phyloP scores from a whole-genome alignment of 2,113 vertebrate species.

The Brachypodius melanocephalos region DNA sequence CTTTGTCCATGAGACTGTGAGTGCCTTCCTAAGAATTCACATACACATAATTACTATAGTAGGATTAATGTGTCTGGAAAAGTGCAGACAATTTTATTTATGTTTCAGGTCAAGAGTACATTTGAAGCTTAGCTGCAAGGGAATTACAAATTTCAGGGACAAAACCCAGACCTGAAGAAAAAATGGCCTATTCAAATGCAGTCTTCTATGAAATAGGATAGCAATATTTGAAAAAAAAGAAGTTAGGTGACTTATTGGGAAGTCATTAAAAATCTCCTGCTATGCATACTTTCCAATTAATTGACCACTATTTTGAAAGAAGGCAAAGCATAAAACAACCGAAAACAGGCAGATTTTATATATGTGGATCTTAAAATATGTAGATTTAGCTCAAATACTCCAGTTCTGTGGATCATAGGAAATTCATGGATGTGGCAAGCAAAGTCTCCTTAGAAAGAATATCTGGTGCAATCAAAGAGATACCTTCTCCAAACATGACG shows the following conservation, averaged over 20 bases:
- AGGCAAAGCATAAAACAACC: background rate
- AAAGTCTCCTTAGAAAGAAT: background rate
- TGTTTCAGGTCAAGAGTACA: background rate
- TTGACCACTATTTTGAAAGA: background rate
- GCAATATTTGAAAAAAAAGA: background rate
- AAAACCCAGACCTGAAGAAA: background rate
- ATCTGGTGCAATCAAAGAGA: background rate
- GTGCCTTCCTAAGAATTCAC: background rate
- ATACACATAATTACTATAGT: background rate
- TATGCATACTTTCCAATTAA: background rate
- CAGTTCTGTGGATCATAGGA: background rate
- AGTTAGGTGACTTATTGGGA: background rate
- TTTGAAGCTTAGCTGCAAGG: background rate
- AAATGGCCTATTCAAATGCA: background rate
- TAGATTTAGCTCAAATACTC: background rate
- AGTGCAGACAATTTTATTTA: background rate
- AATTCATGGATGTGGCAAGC: background rate
- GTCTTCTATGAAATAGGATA: background rate
- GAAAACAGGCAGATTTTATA: background rate
- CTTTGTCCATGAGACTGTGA: background rate
- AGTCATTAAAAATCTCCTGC: background rate
- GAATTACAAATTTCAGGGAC: background rate
- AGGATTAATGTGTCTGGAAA: background rate
- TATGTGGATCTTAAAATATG: background rate
- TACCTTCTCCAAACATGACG: background rate